Base-by-base conservation (phyloP, 1,140 invertebrate genomes). In the Drosophila biarmipes region DNA sequence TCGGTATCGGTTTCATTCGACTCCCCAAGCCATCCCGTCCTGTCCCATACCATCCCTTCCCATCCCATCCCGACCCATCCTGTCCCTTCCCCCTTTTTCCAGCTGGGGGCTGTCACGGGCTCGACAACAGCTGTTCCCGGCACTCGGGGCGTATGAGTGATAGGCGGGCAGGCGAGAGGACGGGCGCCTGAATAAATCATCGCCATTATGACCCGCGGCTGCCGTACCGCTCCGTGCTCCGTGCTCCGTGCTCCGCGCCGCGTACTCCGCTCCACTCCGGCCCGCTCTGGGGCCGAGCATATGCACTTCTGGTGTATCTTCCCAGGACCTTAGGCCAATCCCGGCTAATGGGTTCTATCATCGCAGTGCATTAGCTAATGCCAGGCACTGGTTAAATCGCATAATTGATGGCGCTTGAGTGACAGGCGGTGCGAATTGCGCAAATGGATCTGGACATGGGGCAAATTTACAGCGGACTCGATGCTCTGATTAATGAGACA, bases 101-200 rank as follows among this genome's bases (percentile, higher is more conserved):
- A 53, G 40, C 24, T 43, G 29, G 38, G 24, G 31, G 40, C 53
- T 45, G 34, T 31, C 48, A 43, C 27, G 17, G 21, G 45, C 27
- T 27, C 51, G 52, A 52, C 48, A 73, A 42, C 58, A 74, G 69
- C 72, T 74, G 72, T 40, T 54, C 51, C 27, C 40, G 40, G 63
- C 66, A 68, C 58, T 29, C 53, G 34, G 46, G 59, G 72, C 72
- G 72, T 74, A 74, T 74, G 72, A 74, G 71, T 74, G 71, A 74
- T 74, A 61, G 69, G 68, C 38, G 14, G 29, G 27, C 12, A 51
- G 40, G 10, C 48, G 21, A 17, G 24, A 21, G 35, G 15, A n/a
- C 3, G 19, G 17, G n/a, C 6, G 54, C 10, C 19, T 38, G 48
- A 31, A 68, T 69, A 69, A 69, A 69, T 69, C 66, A 69, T 69